These are phyloP conservation scores for Quadriops clusia DNA, from an alignment of 2,888 invertebrate genomes.

Conservation along the genomic window DNA sequence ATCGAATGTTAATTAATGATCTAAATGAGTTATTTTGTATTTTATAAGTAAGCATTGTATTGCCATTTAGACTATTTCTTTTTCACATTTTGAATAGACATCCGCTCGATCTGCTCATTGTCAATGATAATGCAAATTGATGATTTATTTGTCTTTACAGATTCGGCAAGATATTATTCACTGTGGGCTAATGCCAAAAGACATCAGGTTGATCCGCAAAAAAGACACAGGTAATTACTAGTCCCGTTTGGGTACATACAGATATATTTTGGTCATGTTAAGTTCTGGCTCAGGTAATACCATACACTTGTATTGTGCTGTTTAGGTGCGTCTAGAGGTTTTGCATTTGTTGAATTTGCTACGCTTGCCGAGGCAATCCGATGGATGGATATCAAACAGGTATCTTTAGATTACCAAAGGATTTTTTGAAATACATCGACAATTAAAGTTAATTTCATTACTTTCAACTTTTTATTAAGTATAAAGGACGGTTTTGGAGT, in stretches of 20 bases:
- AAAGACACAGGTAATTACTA: slow-evolving; percentile 64
- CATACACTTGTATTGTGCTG: slow-evolving; percentile 42
- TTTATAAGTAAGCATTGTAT: too few species aligned
- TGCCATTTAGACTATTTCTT: slow-evolving; percentile 6
- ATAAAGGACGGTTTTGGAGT: too few species aligned
- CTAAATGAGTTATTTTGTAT: too few species aligned
- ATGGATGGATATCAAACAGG: slow-evolving; percentile 90
- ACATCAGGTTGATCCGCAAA: slow-evolving; percentile 71
- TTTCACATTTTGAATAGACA: slow-evolving; percentile 4
- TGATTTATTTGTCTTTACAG: slow-evolving; percentile 38
- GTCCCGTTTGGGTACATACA: slow-evolving; percentile 11
- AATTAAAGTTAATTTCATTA: too few species aligned
- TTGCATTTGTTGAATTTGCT: slow-evolving; percentile 90
- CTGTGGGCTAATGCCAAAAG: slow-evolving; percentile 63
- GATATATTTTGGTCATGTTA: slow-evolving; percentile 42
- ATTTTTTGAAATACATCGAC: slow-evolving; percentile 14
- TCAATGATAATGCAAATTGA: slow-evolving; percentile 4
- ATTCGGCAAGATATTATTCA: slow-evolving; percentile 66
- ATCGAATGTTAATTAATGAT: too few species aligned
- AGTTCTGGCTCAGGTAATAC: slow-evolving; percentile 34
- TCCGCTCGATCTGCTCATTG: background rate
- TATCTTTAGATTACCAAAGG: slow-evolving; percentile 35
- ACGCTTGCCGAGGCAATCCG: slow-evolving; percentile 75
- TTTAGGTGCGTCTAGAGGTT: slow-evolving; percentile 84
- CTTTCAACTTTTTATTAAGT: too few species aligned